Evolutionary conservation across 2,888 invertebrate genomes (phyloP).

Genomic region (Adelphocoris suturalis): DNA sequence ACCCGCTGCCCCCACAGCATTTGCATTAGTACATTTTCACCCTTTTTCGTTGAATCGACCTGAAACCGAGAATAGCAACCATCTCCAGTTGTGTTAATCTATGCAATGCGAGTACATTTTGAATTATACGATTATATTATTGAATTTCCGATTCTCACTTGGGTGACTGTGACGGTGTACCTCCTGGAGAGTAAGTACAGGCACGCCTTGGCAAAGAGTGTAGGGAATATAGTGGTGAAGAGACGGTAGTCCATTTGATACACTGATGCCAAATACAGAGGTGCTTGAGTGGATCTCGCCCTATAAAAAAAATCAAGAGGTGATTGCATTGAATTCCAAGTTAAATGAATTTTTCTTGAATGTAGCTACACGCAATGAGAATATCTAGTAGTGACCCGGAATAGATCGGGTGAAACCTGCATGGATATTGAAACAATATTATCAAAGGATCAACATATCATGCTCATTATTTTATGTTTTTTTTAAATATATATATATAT

Average conservation of each 20-base stretch:
- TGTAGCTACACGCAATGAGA: no score
- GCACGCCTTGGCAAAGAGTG: conserved; percentile 81
- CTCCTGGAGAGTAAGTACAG: conserved; percentile 84
- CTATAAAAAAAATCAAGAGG: conserved; percentile 73
- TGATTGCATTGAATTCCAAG: not conserved
- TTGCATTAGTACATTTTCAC: conserved; percentile 75
- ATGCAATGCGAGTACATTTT: no score
- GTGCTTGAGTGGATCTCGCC: conserved; percentile 78
- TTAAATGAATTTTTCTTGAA: no score
- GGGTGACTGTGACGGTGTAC: conserved; percentile 85
- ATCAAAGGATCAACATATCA: no score
- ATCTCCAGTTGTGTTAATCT: no score
- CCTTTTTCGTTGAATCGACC: conserved; percentile 77
- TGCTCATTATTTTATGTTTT: no score
- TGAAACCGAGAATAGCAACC: not conserved
- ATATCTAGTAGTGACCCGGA: no score
- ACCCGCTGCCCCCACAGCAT: conserved; percentile 85
- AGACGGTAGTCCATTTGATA: conserved; percentile 82
- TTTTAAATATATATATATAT: no score
- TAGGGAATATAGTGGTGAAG: conserved; percentile 83
- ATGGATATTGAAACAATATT: no score
- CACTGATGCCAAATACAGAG: conserved; percentile 81
- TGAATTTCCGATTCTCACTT: conserved; percentile 78
- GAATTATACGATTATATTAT: no score
- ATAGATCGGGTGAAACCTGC: no score